Conservation (phyloP, 2,888 invertebrate species). For the Pyralis farinalis region DNA sequence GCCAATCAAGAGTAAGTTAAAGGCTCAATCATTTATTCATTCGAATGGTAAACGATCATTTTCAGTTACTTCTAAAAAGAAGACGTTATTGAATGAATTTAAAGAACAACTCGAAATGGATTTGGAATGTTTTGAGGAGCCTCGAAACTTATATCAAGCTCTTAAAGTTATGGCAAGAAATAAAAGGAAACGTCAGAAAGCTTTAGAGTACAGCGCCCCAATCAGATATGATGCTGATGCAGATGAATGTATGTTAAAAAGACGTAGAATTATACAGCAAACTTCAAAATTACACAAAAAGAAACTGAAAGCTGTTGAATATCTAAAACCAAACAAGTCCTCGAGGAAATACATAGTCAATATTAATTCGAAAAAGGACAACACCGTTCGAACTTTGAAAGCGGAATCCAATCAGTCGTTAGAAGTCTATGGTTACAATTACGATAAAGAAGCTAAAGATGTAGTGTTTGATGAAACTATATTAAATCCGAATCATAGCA, state of each 20-base stretch:
- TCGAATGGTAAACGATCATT: constrained; percentile 10
- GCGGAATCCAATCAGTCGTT: constrained; percentile 34
- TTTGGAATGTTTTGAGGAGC: constrained; percentile 31
- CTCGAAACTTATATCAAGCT: constrained; percentile 47
- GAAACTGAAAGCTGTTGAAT: constrained; percentile 6
- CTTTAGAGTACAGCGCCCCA: constrained; percentile 9
- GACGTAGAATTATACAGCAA: constrained; percentile 31
- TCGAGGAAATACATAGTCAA: constrained; percentile 7
- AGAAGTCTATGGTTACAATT: constrained; percentile 38
- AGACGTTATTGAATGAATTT: constrained; percentile 35
- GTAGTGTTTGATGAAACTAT: too few relatives aligned
- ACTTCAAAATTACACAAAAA: constrained; percentile 20
- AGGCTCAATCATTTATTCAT: constrained; percentile 23
- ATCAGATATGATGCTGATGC: neutral
- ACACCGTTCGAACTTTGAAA: neutral
- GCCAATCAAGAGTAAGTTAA: constrained; percentile 8
- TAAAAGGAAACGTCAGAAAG: constrained; percentile 26
- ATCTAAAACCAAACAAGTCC: neutral
- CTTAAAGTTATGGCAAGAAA: constrained; percentile 47
- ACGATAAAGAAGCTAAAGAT: constrained; percentile 18
- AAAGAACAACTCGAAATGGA: constrained; percentile 43
- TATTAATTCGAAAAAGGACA: neutral
- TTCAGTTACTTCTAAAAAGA: constrained; percentile 30
- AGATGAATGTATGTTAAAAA: constrained; percentile 32
- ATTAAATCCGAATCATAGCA: too few relatives aligned